Base-by-base conservation (phyloP, 2,888 invertebrate species). In the Encarsia formosa region DNA sequence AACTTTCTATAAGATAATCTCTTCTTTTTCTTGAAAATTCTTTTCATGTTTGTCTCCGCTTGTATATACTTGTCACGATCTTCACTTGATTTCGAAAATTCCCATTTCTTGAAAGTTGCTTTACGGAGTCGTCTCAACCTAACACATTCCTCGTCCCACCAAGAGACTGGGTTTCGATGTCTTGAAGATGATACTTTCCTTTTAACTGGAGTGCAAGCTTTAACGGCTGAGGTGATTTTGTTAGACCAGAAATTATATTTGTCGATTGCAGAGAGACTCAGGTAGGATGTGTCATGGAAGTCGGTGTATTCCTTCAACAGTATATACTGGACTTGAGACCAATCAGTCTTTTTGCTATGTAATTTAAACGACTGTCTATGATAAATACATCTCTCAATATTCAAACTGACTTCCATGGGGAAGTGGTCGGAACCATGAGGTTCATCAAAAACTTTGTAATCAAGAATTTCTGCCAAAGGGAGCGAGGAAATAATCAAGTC, bases 361-460 rank as follows among this genome's bases (percentile, higher is more conserved):
- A 42, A n/a, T 31, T 31, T 24, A 31, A 42, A 42, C 6, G 19
- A 29, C 16, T 42, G 4, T 23, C n/a, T 23, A 6, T 20, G 4
- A 19, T 9, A 31, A 31, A 43, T 11, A 29, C 9, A 13, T 39
- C 19, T 39, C n/a, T 20, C 8, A 20, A 19, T 9, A 39, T 8
- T 5, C 16, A 16, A 15, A 5, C n/a, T n/a, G 6, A 39, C 19
- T 18, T 16, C 15, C 8, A 46, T 29, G 6, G 40, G 41, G 11
- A 23, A 49, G n/a, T 49, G 42, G 26, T 41, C 41, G 2, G 49
- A 41, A 5, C 37, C 49, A 23, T 18, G 50, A 1, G 47, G 40
- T 13, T 34, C 41, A 5, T 52, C 41, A 5, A 19, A 4, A 13
- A 46, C 22, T 15, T 26, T 5, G 5, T 26, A 3, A 16, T 39